Base-by-base conservation (phyloP, 2,888 invertebrate species). In the Eupithecia exiguata region DNA sequence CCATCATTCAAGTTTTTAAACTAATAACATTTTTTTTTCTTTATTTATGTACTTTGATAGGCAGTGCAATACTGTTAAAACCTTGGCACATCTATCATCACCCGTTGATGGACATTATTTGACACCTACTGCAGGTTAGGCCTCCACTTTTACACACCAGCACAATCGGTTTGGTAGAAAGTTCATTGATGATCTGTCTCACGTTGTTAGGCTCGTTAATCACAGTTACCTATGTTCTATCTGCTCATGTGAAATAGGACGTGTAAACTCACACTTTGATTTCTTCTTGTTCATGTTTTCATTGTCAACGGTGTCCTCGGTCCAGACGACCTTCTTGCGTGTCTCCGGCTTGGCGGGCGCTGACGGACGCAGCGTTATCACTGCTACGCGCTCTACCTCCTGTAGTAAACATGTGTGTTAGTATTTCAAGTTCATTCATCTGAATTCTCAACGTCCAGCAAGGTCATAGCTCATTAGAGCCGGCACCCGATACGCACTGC, bases 231-330 rank as follows among this genome's bases (percentile, higher is more conserved):
- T 14, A 40, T 14, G 14, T 40, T 38, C 38, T 38, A 38, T 38
- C 38, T 38, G 38, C 38, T 40, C 30, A 30, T 30, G 30, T 40
- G 14, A 40, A 14, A 40, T 14, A 16, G 12, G 2, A 40, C 40
- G 9, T 21, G 10, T 53, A 16, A 68, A 91, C 96, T 96, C 93
- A 98, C 99, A 99, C 96, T 99, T 99, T 36, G 99, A 99, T 91
- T 99, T 99, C 92, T 98, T 99, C 90, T 97, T 98, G 87, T 98
- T 97, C 97, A 99, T 96, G 87, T 98, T 94, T 89, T 99, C 99
- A 92, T 99, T 99, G 91, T 99, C 99, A 18, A 99, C 97, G 0
- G 99, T 98, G 82, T 97, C 98, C 75, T 96, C 96, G 14, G 97
- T 96, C 98, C 98, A 99, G 77, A 96, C 96, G 0, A 99, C 99